Evolutionary conservation across 2,888 invertebrate species (phyloP), one percentile per base, ranked within the genome.

Genomic region (Thymelicus sylvestris): DNA sequence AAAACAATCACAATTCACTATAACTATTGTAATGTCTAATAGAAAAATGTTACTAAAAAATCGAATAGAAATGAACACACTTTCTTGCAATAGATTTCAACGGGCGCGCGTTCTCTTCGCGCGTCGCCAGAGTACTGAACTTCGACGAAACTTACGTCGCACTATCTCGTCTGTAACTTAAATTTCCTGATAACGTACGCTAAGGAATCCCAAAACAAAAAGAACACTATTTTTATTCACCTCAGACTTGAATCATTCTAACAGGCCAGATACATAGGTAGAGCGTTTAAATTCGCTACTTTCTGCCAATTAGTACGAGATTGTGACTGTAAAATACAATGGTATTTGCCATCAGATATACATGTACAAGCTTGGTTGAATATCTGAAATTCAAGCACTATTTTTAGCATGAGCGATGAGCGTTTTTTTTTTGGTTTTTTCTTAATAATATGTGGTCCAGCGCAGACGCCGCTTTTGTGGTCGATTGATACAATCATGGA

Each of bases 401-500:
- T 83, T 82, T 83, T 81, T 78, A 76, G 76, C 76, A 72, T 77
- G 74, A 75, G 74, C 77, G 71, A 77, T 76, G 77, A 74, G 70
- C 57, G 66, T 39, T 55, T 61, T 19, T 66, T 10, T 67, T 76
- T 77, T 31, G 0, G 31, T 31, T 31, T 76, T 75, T 74, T 73
- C 73, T 77, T 74, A 78, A 74, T 71, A 79, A 79, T 81, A 81
- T 84, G 82, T 83, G 70, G 65, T 65, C 59, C 69, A 80, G 78
- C 75, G 78, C 72, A 73, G 73, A 72, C 78, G 76, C 76, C 71
- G 79, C 79, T 78, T 81, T 80, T 79, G 79, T 80, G 80, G 82
- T 81, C 85, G 86, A 91, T 90, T 89, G 90, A 90, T 91, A 90
- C 86, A 91, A 91, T 91, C 91, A 87, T 87, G 88, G 86, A 82